Conservation (phyloP, 2,888 invertebrate species). For the Gonocerus acuteangulatus region DNA sequence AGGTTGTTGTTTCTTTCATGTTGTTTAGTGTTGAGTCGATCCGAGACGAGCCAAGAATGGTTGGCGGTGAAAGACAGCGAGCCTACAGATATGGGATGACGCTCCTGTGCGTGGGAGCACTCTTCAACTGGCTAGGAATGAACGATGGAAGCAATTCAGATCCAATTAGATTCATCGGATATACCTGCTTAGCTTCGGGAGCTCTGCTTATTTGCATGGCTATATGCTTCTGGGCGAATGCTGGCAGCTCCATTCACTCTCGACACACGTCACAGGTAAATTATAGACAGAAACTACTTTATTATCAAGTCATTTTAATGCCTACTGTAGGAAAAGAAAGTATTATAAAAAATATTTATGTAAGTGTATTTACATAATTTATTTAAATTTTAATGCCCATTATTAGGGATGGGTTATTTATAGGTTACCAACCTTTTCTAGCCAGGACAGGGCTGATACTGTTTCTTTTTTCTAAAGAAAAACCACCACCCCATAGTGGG, state of each 20-base stretch:
- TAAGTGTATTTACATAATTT: too few relatives aligned
- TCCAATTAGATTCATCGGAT: conserved; percentile 60
- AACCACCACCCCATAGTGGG: too few relatives aligned
- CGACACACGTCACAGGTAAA: conserved; percentile 25
- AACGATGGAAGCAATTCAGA: conserved; percentile 62
- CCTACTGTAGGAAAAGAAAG: too few relatives aligned
- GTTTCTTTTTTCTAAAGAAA: too few relatives aligned
- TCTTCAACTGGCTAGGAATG: conserved; percentile 66
- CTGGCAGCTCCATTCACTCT: conserved; percentile 2
- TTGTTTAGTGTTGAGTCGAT: conserved; percentile 18
- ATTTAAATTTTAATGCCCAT: too few relatives aligned
- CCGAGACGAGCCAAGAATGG: conserved; percentile 31
- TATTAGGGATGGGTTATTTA: too few relatives aligned
- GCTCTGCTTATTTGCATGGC: conserved; percentile 64
- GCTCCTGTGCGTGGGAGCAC: conserved; percentile 60
- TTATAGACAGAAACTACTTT: not conserved
- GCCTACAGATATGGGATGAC: conserved; percentile 69
- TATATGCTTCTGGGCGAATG: conserved; percentile 59
- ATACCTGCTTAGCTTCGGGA: conserved; percentile 65
- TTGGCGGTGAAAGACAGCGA: conserved; percentile 46
- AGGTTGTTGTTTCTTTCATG: too few relatives aligned
- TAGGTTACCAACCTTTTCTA: too few relatives aligned
- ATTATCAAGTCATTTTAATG: too few relatives aligned
- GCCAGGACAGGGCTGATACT: too few relatives aligned
- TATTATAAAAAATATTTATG: too few relatives aligned